Evolutionary conservation across 2,888 invertebrate genomes (phyloP), one percentile per base, ranked within the genome.

Genomic region (Apodemia mormo): DNA sequence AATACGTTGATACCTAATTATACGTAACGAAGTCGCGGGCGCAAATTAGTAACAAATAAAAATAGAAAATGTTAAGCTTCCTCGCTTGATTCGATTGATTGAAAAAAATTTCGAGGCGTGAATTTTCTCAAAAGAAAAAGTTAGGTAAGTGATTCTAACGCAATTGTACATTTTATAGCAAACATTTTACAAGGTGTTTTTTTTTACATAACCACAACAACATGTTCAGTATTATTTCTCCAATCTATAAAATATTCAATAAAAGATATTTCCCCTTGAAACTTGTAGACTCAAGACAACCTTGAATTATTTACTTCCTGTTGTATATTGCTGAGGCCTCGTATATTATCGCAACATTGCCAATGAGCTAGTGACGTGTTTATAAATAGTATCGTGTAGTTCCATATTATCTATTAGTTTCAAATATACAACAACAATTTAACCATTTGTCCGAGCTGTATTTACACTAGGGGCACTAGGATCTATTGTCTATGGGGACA

Each of bases 231-330:
- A 61, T 52, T 52, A n/a, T 61, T 61, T 61, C 61, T 61, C 33
- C 61, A 30, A 61, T 61, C 30, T 61, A 61, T 61, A 61, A 61
- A 61, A 64, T 64, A 64, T 64, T 64, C 68, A 52, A 49, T 49
- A 65, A 69, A 56, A 54, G 65, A 52, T 66, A 65, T 70, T 76
- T 72, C 65, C 68, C 71, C 69, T 72, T 67, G 70, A 58, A 64
- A 70, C 68, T 71, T 43, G 65, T 76, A 72, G 72, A 75, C 70
- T 73, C 75, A 70, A 72, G 76, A 71, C 70, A 71, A 71, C 76
- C 90, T 91, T 90, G 89, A 78, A 75, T 82, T 71, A 75, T 76
- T 79, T 80, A 88, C 89, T 91, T 91, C 91, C 90, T 90, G 83
- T 79, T 89, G 84, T 84, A 87, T 85, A 86, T 83, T 86, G 85